A percentile compares a stretch with the other conserved stretches of the same genome.
phyloP scores from a whole-genome alignment of 2,113 vertebrate genomes.

The Vulpes ferrilata region DNA sequence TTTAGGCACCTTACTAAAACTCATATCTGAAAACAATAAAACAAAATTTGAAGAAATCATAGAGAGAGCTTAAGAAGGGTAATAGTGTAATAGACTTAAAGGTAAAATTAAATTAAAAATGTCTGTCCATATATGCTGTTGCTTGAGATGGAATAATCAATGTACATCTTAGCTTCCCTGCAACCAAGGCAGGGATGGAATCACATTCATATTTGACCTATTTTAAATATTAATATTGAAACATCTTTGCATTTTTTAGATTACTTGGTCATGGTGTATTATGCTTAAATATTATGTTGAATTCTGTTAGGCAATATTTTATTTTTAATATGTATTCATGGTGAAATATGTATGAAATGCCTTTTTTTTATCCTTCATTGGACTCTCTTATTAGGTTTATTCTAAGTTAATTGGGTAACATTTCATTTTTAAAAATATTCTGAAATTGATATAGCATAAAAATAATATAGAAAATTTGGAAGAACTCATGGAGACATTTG shows the following conservation, averaged over 20 bases:
- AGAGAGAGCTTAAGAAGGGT: background rate
- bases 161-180: background rate
- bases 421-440: background rate
- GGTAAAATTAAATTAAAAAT: background rate
- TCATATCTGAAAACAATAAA: background rate
- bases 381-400: background rate
- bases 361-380: background rate
- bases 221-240: background rate
- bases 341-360: background rate
- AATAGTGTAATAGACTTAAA: background rate
- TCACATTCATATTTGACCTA: background rate
- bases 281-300: background rate
- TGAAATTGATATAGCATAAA: background rate
- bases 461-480: conserved; percentile 1
- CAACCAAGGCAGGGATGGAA: background rate
- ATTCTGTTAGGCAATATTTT: background rate
- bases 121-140: background rate
- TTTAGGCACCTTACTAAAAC: background rate
- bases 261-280: conserved; percentile 21
- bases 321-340: background rate
- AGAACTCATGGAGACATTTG: background rate
- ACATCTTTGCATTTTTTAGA: background rate
- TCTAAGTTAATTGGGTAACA: background rate
- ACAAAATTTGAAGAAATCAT: background rate
- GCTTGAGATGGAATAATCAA: background rate